Base-by-base conservation (phyloP, 2,888 invertebrate species). In the Hydraecia micacea region DNA sequence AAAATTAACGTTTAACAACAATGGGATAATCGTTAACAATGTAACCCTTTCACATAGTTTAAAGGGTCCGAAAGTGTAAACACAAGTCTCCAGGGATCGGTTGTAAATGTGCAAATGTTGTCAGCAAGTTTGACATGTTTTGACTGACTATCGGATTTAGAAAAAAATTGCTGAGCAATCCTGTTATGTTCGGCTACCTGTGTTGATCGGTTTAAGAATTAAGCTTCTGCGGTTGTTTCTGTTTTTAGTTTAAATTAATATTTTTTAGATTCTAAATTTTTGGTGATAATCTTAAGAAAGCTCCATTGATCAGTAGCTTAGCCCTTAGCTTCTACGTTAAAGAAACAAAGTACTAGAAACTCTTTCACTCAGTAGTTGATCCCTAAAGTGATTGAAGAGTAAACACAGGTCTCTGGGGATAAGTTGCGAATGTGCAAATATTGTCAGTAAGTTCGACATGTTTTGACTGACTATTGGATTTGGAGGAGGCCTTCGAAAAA, bases 121-220 rank as follows among this genome's bases (percentile, higher is more conserved):
- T 93, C 91, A 87, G 88, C 69, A 86, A 91, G 93, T 95, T 95
- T 96, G 96, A 94, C 94, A 94, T 96, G 94, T 96, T 96, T 94
- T 96, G 96, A 96, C 96, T 92, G 84, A 75, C 89, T 92, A 91
- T 93, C 84, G 94, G 93, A 94, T 95, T 95, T 89, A 79, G 74
- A 79, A 86, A 84, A 91, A 91, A 91, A 88, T 83, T 93, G 95
- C 95, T 92, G 88, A 87, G 93, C 95, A 95, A 96, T 94, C 93
- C 90, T 93, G 87, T 93, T 92, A 87, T 85, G 81, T 83, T 60
- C 73, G 70, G 90, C 95, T 95, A 95, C 95, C 94, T 95, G 94
- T 92, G 75, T 92, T 91, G 70, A 77, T 80, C 46, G 80, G 74
- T 88, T 89, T 82, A 69, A 52, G 36, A 39, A 28, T 25, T 60